These are phyloP conservation scores for Rhabdomys pumilio DNA, from an alignment of 2,797 vertebrate genomes.

Conservation along the genomic window DNA sequence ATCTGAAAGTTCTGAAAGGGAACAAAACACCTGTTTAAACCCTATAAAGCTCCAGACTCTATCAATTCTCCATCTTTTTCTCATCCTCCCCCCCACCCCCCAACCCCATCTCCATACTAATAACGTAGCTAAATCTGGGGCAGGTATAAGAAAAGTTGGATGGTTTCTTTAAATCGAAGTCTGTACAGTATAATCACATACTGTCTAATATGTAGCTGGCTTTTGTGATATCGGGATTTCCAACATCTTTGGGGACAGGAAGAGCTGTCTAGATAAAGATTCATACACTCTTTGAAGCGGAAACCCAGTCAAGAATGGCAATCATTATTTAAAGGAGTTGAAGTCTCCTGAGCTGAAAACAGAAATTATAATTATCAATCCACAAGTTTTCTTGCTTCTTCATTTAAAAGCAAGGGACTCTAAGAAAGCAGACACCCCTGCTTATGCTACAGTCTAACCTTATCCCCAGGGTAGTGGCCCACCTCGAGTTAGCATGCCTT, in stretches of 20 bases:
- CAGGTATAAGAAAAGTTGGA: neutral
- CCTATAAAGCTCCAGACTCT: neutral
- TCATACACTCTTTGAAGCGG: conserved; percentile 65
- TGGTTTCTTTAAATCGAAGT: conserved; percentile 23
- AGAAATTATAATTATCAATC: conserved; percentile 38
- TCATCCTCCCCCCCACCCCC: accelerated
- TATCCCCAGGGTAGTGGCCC: neutral
- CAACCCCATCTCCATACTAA: neutral
- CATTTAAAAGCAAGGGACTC: conserved; percentile 12
- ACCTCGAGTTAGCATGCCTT: neutral
- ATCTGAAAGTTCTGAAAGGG: neutral
- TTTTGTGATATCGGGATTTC: neutral
- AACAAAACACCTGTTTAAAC: neutral
- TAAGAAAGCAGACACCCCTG: conserved; percentile 25
- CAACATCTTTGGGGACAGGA: conserved; percentile 27
- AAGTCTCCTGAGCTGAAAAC: conserved; percentile 53
- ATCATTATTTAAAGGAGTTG: conserved; percentile 41
- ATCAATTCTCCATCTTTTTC: neutral
- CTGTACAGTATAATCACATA: neutral
- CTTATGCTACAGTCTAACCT: neutral
- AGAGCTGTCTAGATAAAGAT: conserved; percentile 48
- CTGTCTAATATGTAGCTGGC: neutral
- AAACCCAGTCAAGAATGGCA: neutral
- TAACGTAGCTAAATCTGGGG: neutral
- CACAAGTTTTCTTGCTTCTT: neutral